Conservation (phyloP, 2,888 invertebrate genomes). For the Bombylius major region DNA sequence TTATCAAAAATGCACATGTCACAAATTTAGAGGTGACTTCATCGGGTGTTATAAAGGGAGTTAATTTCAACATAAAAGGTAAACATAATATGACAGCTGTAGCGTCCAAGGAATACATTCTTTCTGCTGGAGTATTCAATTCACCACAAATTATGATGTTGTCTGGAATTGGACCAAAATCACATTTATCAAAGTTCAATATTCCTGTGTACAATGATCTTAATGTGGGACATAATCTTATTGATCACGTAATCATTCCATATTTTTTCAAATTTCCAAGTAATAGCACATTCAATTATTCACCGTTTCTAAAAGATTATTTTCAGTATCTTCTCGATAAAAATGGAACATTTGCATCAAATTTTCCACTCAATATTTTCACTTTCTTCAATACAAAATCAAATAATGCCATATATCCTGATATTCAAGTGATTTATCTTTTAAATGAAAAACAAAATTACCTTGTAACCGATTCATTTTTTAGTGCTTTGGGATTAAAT, state of each 20-base stretch:
- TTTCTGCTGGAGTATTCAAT: conserved; percentile 13
- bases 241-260: too few species aligned
- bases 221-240: conserved; percentile 40
- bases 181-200: conserved; percentile 4
- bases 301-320: too few species aligned
- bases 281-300: too few species aligned
- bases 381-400: conserved; percentile 38
- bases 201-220: conserved; percentile 9
- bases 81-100: background rate
- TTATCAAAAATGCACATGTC: conserved; percentile 13
- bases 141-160: conserved; percentile 13
- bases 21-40: conserved; percentile 9
- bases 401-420: too few species aligned
- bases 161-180: conserved; percentile 12
- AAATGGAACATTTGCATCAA: conserved; percentile 22
- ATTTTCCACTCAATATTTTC: conserved; percentile 30
- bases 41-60: too few species aligned
- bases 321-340: conserved; percentile 30
- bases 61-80: too few species aligned
- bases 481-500: too few species aligned
- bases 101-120: conserved; percentile 11
- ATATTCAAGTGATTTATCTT: too few species aligned
- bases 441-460: too few species aligned
- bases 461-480: too few species aligned
- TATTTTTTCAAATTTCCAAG: too few species aligned